A percentile compares a stretch with the other conserved stretches of the same genome.
Evolutionary conservation across 2,113 vertebrate species (phyloP).

Genomic region (Holacanthus passer): DNA sequence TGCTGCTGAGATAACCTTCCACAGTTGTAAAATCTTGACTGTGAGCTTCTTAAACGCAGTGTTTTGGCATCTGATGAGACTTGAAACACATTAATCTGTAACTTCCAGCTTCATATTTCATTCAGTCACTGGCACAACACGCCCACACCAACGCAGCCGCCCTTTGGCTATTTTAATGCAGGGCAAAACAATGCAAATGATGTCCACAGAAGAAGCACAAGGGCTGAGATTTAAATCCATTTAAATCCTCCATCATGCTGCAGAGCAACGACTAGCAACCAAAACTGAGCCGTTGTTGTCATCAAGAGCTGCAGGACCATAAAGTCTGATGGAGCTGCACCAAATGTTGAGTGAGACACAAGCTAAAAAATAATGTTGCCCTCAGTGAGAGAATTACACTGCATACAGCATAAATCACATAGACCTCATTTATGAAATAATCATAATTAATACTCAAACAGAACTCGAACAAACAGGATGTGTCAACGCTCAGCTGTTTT

Average conservation of each 20-base stretch:
- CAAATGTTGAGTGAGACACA: background rate
- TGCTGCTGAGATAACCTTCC: too few relatives aligned
- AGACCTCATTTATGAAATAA: background rate
- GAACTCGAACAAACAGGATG: background rate
- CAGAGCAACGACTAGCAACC: background rate
- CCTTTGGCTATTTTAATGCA: background rate
- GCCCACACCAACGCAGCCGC: background rate
- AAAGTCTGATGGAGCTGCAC: background rate
- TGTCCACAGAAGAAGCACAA: background rate
- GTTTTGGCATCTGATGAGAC: too few relatives aligned
- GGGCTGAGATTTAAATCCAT: slow-evolving; percentile 1
- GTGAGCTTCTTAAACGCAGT: background rate
- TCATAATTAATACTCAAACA: background rate
- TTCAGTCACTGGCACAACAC: background rate
- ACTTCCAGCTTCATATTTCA: too few relatives aligned
- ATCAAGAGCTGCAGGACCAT: background rate
- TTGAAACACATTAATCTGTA: too few relatives aligned
- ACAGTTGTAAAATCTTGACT: background rate
- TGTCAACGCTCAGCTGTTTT: too few relatives aligned
- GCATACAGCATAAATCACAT: background rate
- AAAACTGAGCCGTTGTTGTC: background rate
- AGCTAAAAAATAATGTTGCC: background rate
- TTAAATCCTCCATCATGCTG: background rate
- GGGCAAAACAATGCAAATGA: background rate
- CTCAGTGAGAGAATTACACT: background rate